Percentiles rank a stretch among this genome's conserved stretches.
Conservation (phyloP, 2,113 vertebrate genomes). For the Larimichthys polyactis region DNA sequence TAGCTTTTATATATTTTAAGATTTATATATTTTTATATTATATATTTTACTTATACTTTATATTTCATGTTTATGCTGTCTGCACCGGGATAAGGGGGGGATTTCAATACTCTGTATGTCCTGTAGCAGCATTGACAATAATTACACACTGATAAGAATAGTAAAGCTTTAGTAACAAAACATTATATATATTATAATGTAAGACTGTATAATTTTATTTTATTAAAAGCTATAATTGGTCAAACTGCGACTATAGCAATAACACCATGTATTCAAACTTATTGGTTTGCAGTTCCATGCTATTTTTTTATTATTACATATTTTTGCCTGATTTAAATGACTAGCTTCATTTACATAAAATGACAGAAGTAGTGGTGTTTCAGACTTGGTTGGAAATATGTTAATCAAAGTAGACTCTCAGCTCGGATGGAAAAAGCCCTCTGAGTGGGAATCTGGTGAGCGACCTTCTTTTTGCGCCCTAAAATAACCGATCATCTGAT, state of each 20-base stretch:
- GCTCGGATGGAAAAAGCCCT: slow-evolving; percentile 12
- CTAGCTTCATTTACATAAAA: neutral
- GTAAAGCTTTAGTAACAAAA: neutral
- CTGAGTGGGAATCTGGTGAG: slow-evolving; percentile 31
- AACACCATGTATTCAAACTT: neutral
- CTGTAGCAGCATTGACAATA: too few relatives aligned
- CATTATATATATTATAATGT: neutral
- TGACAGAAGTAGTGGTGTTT: neutral
- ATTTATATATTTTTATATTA: too few relatives aligned
- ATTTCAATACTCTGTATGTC: too few relatives aligned
- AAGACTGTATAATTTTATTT: neutral
- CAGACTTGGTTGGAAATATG: neutral
- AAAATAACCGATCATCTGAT: slow-evolving; percentile 80
- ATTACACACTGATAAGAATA: neutral
- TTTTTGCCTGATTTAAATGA: neutral
- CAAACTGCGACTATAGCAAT: too few relatives aligned
- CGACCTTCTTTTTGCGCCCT: slow-evolving; percentile 77
- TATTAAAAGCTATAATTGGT: neutral
- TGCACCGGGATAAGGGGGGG: too few relatives aligned
- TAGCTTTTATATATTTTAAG: too few relatives aligned
- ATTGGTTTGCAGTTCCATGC: neutral
- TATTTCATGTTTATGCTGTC: too few relatives aligned
- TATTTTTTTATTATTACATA: too few relatives aligned
- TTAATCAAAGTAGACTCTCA: neutral
- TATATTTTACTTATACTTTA: too few relatives aligned